Conservation (phyloP, 2,888 invertebrate genomes). For the Dendrolimus houi region DNA sequence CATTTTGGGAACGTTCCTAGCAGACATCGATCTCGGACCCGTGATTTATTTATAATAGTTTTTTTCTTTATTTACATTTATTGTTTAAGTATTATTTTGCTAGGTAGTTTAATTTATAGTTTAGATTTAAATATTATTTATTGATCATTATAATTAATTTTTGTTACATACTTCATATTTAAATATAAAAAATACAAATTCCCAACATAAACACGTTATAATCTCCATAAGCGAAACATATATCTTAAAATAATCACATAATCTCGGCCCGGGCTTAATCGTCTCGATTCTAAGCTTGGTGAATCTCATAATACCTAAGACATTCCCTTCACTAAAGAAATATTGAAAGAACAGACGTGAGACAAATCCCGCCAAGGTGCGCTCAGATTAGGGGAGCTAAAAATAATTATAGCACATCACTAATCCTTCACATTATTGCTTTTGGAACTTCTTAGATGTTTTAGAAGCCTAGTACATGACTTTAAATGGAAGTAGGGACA, state of each 20-base stretch:
- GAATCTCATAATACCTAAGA: background rate
- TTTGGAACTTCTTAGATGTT: background rate
- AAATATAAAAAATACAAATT: background rate
- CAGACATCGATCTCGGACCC: too few species aligned
- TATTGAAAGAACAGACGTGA: background rate
- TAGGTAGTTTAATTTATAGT: too few species aligned
- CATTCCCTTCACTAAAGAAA: background rate
- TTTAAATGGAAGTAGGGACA: background rate
- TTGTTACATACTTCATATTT: too few species aligned
- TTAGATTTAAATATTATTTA: too few species aligned
- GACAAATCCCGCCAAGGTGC: background rate
- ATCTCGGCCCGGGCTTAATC: background rate
- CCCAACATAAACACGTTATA: background rate
- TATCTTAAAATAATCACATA: background rate
- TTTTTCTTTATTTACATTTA: too few species aligned
- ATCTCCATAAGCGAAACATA: background rate
- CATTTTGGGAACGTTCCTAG: too few species aligned
- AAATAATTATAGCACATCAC: conserved; percentile 2
- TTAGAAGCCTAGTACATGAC: background rate
- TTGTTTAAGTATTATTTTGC: too few species aligned
- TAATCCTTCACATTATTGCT: conserved; percentile 8
- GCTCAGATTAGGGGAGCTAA: background rate
- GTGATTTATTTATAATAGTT: too few species aligned
- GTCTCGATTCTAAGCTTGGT: background rate
- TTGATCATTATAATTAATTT: too few species aligned